phyloP scores from a whole-genome alignment of 2,888 invertebrate species.

The Magallana nippona region DNA sequence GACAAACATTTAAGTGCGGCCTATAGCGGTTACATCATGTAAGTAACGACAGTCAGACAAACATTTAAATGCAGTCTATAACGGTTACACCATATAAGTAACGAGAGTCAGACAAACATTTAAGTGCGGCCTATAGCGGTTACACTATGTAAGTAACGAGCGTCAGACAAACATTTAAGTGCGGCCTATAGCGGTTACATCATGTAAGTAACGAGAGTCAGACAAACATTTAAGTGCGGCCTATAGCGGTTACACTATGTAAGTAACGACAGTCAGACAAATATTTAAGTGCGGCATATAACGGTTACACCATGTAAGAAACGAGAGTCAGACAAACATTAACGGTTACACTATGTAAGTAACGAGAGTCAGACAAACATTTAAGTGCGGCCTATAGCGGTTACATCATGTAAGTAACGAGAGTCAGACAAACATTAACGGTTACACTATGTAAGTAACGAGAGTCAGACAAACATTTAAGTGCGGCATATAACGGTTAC shows the following conservation, averaged over 20 bases:
- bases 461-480: no score
- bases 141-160: slow-evolving; percentile 85
- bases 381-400: slow-evolving; percentile 81
- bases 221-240: no score
- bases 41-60: neutral
- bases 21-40: slow-evolving; percentile 92
- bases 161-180: no score
- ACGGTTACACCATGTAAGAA: slow-evolving; percentile 90
- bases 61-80: no score
- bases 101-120: no score
- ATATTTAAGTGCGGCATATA: no score
- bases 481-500: slow-evolving; percentile 86
- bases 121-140: slow-evolving; percentile 83
- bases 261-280: neutral
- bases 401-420: slow-evolving; percentile 86
- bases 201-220: slow-evolving; percentile 80
- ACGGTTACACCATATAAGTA: slow-evolving; percentile 90
- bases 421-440: slow-evolving; percentile 75
- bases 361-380: neutral
- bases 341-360: slow-evolving; percentile 89
- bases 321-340: no score
- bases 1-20: no score
- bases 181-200: slow-evolving; percentile 88
- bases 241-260: slow-evolving; percentile 92
- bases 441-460: slow-evolving; percentile 87